A percentile compares a stretch with the other conserved stretches of the same genome.
Evolutionary conservation across 2,888 invertebrate genomes (phyloP).

Genomic region (Melanostoma mellinum): DNA sequence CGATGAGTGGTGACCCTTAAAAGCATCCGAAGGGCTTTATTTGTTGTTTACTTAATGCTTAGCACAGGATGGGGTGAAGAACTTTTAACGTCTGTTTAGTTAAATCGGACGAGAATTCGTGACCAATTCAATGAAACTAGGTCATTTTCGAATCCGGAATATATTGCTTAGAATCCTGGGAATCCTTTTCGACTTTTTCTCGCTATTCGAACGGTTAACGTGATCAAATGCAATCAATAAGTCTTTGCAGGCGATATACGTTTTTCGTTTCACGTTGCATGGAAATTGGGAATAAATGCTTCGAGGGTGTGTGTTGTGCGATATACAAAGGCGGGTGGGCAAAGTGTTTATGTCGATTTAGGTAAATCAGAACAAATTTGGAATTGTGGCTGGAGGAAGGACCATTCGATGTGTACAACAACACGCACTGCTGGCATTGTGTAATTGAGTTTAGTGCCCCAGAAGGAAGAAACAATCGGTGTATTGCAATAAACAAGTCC

Average conservation of each 20-base stretch:
- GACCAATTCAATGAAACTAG: constrained; percentile 57
- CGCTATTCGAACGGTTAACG: constrained; percentile 43
- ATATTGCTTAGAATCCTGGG: constrained; percentile 21
- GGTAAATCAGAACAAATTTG: constrained; percentile 61
- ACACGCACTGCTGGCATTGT: constrained; percentile 47
- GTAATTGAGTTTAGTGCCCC: constrained; percentile 41
- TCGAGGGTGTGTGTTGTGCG: neutral
- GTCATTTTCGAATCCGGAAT: constrained; percentile 51
- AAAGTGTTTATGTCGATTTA: constrained; percentile 62
- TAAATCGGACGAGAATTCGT: constrained; percentile 37
- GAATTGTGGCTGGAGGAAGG: constrained; percentile 19
- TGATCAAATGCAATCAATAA: constrained; percentile 72
- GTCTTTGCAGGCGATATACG: constrained; percentile 20
- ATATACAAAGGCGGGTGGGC: constrained; percentile 44
- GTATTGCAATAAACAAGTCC: constrained; percentile 54
- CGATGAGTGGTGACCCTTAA: constrained; percentile 72
- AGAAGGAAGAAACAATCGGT: constrained; percentile 8
- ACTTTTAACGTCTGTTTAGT: constrained; percentile 23
- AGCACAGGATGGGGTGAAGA: constrained; percentile 2
- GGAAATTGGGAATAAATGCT: constrained; percentile 13
- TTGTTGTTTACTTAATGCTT: constrained; percentile 47
- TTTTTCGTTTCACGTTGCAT: constrained; percentile 15
- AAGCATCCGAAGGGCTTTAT: constrained; percentile 59
- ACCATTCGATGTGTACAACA: neutral
- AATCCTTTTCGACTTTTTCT: constrained; percentile 26